Evolutionary conservation across 2,888 invertebrate species (phyloP).

Genomic region (Pilophorus perplexus): DNA sequence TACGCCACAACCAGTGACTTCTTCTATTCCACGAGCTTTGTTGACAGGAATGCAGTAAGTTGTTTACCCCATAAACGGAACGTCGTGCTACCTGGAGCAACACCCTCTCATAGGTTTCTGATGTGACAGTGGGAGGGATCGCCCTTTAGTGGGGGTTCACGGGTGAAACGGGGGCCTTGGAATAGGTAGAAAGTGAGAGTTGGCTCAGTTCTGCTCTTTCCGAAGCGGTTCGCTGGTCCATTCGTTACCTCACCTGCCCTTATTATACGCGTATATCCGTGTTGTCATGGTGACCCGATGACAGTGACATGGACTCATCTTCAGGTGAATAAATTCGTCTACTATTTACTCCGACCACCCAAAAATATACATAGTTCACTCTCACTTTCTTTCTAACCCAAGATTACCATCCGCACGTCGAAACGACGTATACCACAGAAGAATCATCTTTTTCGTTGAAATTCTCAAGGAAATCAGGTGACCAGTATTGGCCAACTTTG

Average conservation of each 20-base stretch:
- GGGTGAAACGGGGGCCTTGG: conserved; percentile 18
- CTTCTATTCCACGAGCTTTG: too few relatives aligned
- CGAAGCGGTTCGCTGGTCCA: not conserved
- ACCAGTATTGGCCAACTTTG: not conserved
- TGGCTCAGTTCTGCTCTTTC: conserved; percentile 6
- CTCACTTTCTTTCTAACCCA: not conserved
- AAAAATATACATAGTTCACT: too few relatives aligned
- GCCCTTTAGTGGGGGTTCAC: too few relatives aligned
- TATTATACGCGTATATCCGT: not conserved
- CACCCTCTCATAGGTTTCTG: too few relatives aligned
- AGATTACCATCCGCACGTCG: not conserved
- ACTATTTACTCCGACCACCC: not conserved
- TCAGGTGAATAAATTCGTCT: not conserved
- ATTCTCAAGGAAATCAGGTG: not conserved
- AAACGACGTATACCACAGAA: not conserved
- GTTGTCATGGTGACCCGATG: not conserved
- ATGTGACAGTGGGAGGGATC: too few relatives aligned
- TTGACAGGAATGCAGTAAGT: too few relatives aligned
- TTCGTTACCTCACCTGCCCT: not conserved
- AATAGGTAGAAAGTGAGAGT: conserved; percentile 17
- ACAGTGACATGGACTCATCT: not conserved
- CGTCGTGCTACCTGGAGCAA: too few relatives aligned
- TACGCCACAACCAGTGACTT: too few relatives aligned
- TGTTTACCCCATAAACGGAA: too few relatives aligned
- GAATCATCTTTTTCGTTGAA: not conserved